Evolutionary conservation across 2,113 vertebrate species (phyloP).

Genomic region (Larimichthys polyactis): DNA sequence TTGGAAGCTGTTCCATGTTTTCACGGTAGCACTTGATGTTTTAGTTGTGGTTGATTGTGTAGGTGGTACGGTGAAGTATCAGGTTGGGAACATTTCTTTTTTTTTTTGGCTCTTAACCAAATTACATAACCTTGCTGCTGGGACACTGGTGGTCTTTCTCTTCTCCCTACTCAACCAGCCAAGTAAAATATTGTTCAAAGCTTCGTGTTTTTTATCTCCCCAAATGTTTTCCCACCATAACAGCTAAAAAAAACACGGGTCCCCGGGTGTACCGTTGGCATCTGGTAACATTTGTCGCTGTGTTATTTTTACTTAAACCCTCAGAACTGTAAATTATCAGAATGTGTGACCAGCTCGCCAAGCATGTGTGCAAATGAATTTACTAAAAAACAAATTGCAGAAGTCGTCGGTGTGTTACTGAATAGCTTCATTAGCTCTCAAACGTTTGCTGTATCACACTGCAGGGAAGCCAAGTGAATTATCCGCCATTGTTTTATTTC

Average conservation of each 20-base stretch:
- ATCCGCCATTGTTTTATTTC: slow-evolving; percentile 66
- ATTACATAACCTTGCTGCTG: slow-evolving; percentile 59
- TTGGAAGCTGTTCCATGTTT: not conserved
- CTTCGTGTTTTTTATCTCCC: slow-evolving; percentile 19
- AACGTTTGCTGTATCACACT: slow-evolving; percentile 25
- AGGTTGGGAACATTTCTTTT: slow-evolving; percentile 16
- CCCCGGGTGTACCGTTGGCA: slow-evolving; percentile 2
- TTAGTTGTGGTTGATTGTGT: slow-evolving; percentile 12
- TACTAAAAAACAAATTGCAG: slow-evolving; percentile 22
- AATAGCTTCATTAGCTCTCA: slow-evolving; percentile 41
- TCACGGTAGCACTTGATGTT: slow-evolving; percentile 1
- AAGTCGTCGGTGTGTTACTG: not conserved
- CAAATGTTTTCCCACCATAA: slow-evolving; percentile 43
- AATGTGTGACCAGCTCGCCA: slow-evolving; percentile 6
- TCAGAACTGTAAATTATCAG: not conserved
- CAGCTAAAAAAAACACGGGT: not conserved
- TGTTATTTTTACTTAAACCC: slow-evolving; percentile 11
- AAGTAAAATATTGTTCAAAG: slow-evolving; percentile 53
- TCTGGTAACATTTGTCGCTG: slow-evolving; percentile 37
- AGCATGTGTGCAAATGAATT: slow-evolving; percentile 22
- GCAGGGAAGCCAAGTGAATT: slow-evolving; percentile 56
- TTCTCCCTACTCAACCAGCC: slow-evolving; percentile 27
- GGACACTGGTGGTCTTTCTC: slow-evolving; percentile 29
- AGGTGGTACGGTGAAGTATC: slow-evolving; percentile 37
- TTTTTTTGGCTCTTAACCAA: slow-evolving; percentile 38